phyloP scores from a whole-genome alignment of 1,140 invertebrate genomes.

The Drosophila mojavensis region DNA sequence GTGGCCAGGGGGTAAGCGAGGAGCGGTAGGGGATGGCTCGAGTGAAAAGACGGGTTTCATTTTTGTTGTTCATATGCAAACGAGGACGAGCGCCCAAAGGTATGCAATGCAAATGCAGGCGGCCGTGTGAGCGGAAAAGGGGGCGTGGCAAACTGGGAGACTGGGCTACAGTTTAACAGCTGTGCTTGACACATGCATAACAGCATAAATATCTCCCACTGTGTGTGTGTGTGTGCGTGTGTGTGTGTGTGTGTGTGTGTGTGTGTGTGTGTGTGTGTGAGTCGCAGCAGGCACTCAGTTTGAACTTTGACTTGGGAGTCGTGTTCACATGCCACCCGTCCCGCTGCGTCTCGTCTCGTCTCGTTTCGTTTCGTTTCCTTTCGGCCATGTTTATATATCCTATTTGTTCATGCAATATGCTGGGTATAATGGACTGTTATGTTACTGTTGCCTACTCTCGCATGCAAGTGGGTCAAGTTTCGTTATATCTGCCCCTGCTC shows the following conservation, averaged over 20 bases:
- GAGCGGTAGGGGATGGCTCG: not conserved
- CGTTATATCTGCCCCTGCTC: not conserved
- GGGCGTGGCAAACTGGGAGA: not conserved
- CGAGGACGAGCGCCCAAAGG: constrained; percentile 74
- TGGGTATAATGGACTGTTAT: constrained; percentile 10
- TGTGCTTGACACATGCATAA: constrained; percentile 72
- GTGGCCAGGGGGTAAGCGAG: not conserved
- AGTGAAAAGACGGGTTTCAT: constrained; percentile 21
- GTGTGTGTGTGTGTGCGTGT: not conserved
- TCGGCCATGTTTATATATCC: not conserved
- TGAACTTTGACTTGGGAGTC: constrained; percentile 20
- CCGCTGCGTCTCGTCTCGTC: not conserved
- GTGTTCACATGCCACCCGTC: not conserved
- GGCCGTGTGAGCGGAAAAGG: no score
- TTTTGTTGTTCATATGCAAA: constrained; percentile 56
- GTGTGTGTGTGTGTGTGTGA: constrained; percentile 19
- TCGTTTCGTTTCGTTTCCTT: not conserved
- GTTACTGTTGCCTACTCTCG: not conserved
- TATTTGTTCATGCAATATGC: not conserved
- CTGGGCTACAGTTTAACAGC: constrained; percentile 3
- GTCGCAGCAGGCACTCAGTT: constrained; percentile 21
- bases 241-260: constrained; percentile 3
- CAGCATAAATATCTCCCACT: constrained; percentile 35
- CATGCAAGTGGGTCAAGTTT: constrained; percentile 27
- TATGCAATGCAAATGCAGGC: constrained; percentile 70